Percentiles rank a stretch among this genome's conserved stretches.
These are phyloP conservation scores for Leucophenga montana DNA, from an alignment of 2,888 invertebrate genomes.

Conservation along the genomic window DNA sequence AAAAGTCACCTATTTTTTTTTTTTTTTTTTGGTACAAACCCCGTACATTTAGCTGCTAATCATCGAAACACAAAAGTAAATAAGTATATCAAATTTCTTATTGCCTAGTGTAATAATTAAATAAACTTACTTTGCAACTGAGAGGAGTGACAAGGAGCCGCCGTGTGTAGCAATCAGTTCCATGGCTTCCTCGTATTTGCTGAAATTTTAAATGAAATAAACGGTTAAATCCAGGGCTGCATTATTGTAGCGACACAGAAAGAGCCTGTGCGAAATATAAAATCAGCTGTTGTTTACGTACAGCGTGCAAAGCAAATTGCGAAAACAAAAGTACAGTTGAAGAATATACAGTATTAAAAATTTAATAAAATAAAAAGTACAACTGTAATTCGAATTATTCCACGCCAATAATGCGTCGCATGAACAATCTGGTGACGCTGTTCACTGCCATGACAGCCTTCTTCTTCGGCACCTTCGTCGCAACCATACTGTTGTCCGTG, in stretches of 20 bases:
- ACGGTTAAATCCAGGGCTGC: background rate
- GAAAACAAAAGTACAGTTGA: background rate
- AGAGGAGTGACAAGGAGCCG: slow-evolving; percentile 71
- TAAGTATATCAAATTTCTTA: background rate
- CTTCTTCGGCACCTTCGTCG: slow-evolving; percentile 78
- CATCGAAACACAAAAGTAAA: too few relatives aligned
- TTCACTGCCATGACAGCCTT: slow-evolving; percentile 76
- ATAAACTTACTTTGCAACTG: slow-evolving; percentile 64
- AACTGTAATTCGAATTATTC: background rate
- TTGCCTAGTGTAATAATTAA: background rate
- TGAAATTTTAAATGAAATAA: slow-evolving; percentile 54
- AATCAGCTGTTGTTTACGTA: slow-evolving; percentile 24
- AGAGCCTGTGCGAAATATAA: background rate
- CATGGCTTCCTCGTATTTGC: slow-evolving; percentile 88
- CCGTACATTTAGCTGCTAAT: too few relatives aligned
- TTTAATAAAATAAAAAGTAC: background rate
- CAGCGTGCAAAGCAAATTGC: background rate
- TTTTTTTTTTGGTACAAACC: too few relatives aligned
- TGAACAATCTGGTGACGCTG: slow-evolving; percentile 70
- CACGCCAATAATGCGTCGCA: slow-evolving; percentile 63
- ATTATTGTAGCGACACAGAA: background rate
- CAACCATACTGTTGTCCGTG: slow-evolving; percentile 76
- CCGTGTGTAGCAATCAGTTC: slow-evolving; percentile 83
- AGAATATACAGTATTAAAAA: background rate
- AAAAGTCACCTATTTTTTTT: too few relatives aligned